Evolutionary conservation across 2,113 vertebrate genomes (phyloP).

Genomic region (Parus major): DNA sequence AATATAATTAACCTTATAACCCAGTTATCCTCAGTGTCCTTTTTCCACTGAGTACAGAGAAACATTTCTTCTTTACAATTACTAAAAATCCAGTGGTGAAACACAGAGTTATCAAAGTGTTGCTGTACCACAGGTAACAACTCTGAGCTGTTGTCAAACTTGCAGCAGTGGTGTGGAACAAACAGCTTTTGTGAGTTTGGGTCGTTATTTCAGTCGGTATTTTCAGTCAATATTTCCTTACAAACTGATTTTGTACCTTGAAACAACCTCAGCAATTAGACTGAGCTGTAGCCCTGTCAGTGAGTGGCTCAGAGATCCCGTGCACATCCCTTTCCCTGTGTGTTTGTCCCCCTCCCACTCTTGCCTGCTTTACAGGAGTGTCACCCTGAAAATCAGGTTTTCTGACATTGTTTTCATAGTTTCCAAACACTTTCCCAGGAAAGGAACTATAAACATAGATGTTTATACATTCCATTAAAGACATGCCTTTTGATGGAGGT

Average conservation of each 20-base stretch:
- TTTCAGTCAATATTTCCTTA: background rate
- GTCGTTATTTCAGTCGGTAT: background rate
- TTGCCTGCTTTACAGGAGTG: background rate
- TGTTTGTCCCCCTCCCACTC: background rate
- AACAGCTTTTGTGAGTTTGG: background rate
- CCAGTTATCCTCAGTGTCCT: background rate
- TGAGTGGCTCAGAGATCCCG: background rate
- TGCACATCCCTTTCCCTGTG: background rate
- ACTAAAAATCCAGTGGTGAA: background rate
- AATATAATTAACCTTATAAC: slow-evolving; percentile 23
- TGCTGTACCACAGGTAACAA: background rate
- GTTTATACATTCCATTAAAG: too few relatives aligned
- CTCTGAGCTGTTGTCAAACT: background rate
- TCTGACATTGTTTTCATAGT: too few relatives aligned
- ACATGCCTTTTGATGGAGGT: too few relatives aligned
- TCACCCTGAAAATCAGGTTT: too few relatives aligned
- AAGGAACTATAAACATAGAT: too few relatives aligned
- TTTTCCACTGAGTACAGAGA: background rate
- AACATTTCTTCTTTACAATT: background rate
- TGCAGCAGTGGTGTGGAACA: background rate
- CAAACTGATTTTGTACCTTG: background rate
- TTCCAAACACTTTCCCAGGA: too few relatives aligned
- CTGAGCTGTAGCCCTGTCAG: background rate
- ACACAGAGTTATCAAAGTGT: background rate
- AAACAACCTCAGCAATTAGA: background rate